phyloP scores from a whole-genome alignment of 2,797 vertebrate genomes.

The Antrozous pallidus region DNA sequence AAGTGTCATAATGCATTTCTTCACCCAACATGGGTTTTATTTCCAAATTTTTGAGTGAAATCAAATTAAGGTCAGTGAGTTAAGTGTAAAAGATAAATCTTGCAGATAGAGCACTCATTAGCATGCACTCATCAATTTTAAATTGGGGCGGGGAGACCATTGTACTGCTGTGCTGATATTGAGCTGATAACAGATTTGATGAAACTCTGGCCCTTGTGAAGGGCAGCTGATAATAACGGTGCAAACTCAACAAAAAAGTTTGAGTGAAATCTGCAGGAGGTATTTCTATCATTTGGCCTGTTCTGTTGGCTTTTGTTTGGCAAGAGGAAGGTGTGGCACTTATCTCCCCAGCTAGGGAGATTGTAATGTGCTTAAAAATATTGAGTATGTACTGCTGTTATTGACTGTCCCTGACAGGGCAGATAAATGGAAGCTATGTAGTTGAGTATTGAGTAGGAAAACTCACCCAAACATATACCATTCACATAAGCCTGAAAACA shows the following conservation, averaged over 20 bases:
- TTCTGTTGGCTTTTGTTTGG: slow-evolving; percentile 23
- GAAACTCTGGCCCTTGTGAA: background rate
- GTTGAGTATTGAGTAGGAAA: background rate
- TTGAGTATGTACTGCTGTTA: background rate
- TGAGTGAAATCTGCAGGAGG: background rate
- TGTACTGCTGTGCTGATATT: background rate
- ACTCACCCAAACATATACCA: background rate
- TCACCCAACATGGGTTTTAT: background rate
- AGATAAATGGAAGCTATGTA: background rate
- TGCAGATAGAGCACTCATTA: background rate
- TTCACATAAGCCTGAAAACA: background rate
- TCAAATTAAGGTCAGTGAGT: slow-evolving; percentile 29
- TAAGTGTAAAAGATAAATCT: background rate
- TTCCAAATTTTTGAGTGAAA: slow-evolving; percentile 18
- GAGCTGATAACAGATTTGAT: background rate
- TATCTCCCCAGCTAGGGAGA: background rate
- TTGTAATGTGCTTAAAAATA: background rate
- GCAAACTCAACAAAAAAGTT: slow-evolving; percentile 19
- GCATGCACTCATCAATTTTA: background rate
- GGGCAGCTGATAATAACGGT: background rate
- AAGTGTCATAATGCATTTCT: background rate
- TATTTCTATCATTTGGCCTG: background rate
- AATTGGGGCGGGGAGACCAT: background rate
- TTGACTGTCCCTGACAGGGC: background rate
- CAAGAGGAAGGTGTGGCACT: background rate